Percentiles rank a stretch among this genome's conserved stretches.
Conservation (phyloP, 2,797 vertebrate species). For the Brachymystax lenok region DNA sequence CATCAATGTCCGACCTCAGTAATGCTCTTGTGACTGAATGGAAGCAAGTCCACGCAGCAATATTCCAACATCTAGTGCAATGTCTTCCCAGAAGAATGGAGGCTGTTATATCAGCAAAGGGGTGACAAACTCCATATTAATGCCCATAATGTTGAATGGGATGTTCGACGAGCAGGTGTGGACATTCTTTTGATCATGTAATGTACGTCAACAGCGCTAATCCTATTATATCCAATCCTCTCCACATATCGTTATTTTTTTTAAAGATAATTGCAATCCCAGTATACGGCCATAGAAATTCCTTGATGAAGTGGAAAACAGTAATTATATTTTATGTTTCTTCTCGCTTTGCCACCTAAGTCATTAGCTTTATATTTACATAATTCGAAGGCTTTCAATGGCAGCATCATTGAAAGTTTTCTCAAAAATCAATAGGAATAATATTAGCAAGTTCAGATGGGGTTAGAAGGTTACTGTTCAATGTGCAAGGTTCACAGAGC, state of each 20-base stretch:
- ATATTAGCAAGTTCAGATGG: constrained; percentile 91
- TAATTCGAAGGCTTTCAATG: constrained; percentile 78
- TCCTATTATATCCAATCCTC: constrained; percentile 1
- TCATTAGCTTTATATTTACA: constrained; percentile 90
- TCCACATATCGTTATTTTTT: background rate
- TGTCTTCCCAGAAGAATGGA: no score
- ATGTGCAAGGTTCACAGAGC: constrained; percentile 85
- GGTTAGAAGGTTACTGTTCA: constrained; percentile 87
- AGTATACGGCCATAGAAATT: constrained; percentile 83
- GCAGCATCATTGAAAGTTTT: constrained; percentile 85
- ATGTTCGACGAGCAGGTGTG: no score
- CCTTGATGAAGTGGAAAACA: constrained; percentile 81
- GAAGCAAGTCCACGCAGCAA: no score
- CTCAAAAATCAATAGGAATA: constrained; percentile 95
- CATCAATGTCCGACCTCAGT: no score
- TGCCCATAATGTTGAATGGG: no score
- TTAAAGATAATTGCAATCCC: constrained; percentile 73
- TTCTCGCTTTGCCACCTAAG: constrained; percentile 85
- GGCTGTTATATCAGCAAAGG: no score
- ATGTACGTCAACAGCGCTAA: constrained; percentile 9
- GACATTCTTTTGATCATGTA: no score
- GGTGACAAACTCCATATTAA: no score
- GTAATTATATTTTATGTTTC: constrained; percentile 88
- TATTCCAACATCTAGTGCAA: no score
- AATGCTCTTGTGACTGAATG: no score